These are phyloP conservation scores for Brachyptera risi DNA, from an alignment of 2,888 invertebrate species.

Conservation along the genomic window DNA sequence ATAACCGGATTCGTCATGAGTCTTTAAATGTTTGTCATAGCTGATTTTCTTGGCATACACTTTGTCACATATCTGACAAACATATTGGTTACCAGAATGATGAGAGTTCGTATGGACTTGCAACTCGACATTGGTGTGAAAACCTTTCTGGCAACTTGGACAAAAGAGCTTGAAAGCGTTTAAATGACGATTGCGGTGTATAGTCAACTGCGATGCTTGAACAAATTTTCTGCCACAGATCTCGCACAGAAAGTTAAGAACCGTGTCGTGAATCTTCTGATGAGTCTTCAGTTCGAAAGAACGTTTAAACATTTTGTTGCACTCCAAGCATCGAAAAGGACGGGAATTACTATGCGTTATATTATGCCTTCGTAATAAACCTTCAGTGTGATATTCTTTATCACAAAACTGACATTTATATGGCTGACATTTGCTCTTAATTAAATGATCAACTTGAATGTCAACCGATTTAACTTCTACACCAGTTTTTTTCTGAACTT, in stretches of 20 bases:
- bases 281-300: slow-evolving; percentile 46
- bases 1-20: not conserved
- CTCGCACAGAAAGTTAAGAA: slow-evolving; percentile 39
- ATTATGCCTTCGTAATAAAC: slow-evolving; percentile 22
- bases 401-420: slow-evolving; percentile 51
- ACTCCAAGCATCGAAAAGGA: slow-evolving; percentile 42
- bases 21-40: not conserved
- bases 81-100: slow-evolving; percentile 26
- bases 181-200: slow-evolving; percentile 18
- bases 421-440: not conserved
- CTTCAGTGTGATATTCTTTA: slow-evolving; percentile 36
- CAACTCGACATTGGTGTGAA: slow-evolving; percentile 36
- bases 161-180: slow-evolving; percentile 24
- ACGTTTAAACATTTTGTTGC: slow-evolving; percentile 41
- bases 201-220: not conserved
- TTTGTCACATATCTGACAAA: slow-evolving; percentile 28
- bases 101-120: slow-evolving; percentile 33
- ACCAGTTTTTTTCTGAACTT: no score
- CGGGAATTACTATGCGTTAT: slow-evolving; percentile 51
- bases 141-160: slow-evolving; percentile 31
- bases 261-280: slow-evolving; percentile 39
- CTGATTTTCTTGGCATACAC: slow-evolving; percentile 22
- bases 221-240: slow-evolving; percentile 35
- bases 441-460: no score
- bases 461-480: no score